Conservation (phyloP, 2,113 vertebrate species). For the Callorhinus ursinus region DNA sequence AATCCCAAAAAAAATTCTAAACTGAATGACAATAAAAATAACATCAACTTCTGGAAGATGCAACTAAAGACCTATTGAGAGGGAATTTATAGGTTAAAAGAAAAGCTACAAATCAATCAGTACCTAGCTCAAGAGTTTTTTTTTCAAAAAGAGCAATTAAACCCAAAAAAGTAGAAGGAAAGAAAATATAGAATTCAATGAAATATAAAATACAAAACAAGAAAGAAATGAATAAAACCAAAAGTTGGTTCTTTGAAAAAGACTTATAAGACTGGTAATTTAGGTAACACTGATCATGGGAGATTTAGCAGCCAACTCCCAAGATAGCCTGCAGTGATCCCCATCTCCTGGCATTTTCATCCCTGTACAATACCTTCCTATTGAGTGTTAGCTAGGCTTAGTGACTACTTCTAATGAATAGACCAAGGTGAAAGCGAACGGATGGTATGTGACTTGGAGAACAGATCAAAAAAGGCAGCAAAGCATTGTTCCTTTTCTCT, state of each 20-base stretch:
- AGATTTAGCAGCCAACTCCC: neutral
- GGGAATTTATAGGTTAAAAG: neutral
- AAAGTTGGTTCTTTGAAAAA: constrained; percentile 16
- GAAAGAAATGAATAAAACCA: neutral
- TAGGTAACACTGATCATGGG: neutral
- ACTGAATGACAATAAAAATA: neutral
- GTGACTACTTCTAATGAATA: neutral
- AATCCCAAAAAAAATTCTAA: neutral
- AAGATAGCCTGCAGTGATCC: neutral
- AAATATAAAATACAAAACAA: constrained; percentile 25
- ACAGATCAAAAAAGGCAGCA: neutral
- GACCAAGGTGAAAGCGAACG: neutral
- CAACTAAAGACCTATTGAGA: neutral
- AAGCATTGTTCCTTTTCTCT: neutral
- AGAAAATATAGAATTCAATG: neutral
- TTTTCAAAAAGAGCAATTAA: neutral
- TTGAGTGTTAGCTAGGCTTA: neutral
- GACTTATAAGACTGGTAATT: neutral
- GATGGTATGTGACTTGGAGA: neutral
- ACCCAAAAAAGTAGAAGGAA: neutral
- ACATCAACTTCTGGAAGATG: neutral
- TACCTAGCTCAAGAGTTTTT: neutral
- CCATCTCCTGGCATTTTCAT: neutral
- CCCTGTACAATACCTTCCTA: neutral
- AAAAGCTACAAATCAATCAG: neutral